Percentiles rank a stretch among this genome's conserved stretches.
phyloP scores from a whole-genome alignment of 2,888 invertebrate species.

The Microplitis deprimator region DNA sequence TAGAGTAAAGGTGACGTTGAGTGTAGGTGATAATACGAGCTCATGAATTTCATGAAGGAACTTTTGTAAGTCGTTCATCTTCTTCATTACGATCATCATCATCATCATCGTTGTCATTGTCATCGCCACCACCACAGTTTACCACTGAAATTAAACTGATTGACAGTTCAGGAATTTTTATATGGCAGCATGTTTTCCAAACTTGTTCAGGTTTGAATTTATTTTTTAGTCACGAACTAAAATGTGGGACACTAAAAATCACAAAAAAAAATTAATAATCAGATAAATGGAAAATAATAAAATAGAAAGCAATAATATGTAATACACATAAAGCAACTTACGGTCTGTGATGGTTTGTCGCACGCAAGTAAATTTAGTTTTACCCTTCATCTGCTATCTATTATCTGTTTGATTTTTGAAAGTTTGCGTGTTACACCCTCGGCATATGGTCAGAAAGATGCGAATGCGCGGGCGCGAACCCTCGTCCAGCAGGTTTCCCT shows the following conservation, averaged over 20 bases:
- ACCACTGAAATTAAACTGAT: not conserved
- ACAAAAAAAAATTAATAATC: not conserved
- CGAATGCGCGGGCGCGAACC: constrained; percentile 49
- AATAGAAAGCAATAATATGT: not conserved
- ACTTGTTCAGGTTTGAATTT: not conserved
- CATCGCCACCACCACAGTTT: not conserved
- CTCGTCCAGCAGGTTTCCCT: constrained; percentile 28
- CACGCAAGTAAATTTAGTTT: not conserved
- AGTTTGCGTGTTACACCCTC: constrained; percentile 22
- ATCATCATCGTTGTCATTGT: not conserved
- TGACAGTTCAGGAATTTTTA: not conserved
- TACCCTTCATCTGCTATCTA: not conserved
- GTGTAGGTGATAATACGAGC: constrained; percentile 42
- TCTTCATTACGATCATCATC: constrained; percentile 3
- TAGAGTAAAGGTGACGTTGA: constrained; percentile 55
- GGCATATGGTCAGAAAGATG: not conserved
- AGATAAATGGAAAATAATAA: not conserved
- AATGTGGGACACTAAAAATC: not conserved
- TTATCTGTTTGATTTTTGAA: constrained; percentile 23
- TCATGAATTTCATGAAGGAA: constrained; percentile 60
- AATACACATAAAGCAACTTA: not conserved
- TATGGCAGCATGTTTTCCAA: not conserved
- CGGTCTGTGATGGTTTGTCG: not conserved
- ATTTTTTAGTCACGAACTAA: not conserved
- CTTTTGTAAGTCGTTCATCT: constrained; percentile 58